phyloP scores from a whole-genome alignment of 2,888 invertebrate genomes.

The Orthonychiurus folsomi region DNA sequence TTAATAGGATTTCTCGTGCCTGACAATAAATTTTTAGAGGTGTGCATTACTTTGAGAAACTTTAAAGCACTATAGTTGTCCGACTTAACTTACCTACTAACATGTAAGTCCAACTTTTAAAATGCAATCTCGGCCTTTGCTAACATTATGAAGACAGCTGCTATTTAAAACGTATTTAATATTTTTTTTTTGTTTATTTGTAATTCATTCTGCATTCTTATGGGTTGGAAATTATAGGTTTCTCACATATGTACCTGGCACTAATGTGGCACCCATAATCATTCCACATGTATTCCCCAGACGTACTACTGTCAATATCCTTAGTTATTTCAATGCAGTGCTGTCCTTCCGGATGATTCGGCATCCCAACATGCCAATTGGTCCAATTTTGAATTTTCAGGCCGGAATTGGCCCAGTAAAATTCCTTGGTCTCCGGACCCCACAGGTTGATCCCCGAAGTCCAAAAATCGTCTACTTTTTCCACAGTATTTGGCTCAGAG shows the following conservation, averaged over 20 bases:
- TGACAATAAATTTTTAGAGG: too few species aligned
- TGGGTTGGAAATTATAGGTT: background rate
- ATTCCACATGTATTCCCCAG: conserved; percentile 13
- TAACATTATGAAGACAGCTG: background rate
- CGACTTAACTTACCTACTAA: background rate
- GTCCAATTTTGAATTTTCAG: conserved; percentile 2
- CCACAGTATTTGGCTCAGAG: too few species aligned
- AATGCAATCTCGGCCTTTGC: background rate
- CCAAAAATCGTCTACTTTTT: conserved; percentile 17
- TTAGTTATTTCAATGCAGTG: conserved; percentile 18
- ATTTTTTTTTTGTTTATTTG: background rate
- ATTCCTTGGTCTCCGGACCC: conserved; percentile 1
- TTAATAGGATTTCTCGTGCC: too few species aligned
- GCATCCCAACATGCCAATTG: conserved; percentile 13
- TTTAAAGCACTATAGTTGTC: background rate
- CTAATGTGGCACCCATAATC: conserved; percentile 17
- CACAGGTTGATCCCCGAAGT: conserved; percentile 19
- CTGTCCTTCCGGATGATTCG: conserved; percentile 1
- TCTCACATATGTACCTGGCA: conserved; percentile 19
- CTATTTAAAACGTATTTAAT: background rate
- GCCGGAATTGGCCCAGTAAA: conserved; percentile 17
- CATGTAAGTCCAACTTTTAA: background rate
- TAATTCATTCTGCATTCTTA: too few species aligned
- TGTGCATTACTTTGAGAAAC: too few species aligned
- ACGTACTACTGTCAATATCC: background rate